Evolutionary conservation across 2,888 invertebrate species (phyloP), one percentile per base, ranked within the genome.

Genomic region (Callyntrura guangdongensis): DNA sequence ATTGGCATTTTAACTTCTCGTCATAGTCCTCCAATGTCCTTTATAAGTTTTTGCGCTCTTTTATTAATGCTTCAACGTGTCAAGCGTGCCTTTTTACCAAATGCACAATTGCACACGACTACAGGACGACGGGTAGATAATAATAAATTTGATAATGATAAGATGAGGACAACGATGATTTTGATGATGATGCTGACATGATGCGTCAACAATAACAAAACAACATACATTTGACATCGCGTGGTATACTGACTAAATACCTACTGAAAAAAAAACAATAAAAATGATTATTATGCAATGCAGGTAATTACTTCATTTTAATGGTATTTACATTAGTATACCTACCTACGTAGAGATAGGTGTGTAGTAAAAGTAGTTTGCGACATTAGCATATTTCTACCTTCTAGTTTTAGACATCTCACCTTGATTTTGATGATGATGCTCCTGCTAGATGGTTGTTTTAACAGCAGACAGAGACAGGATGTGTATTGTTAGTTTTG

Each of bases 241-340:
- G 6, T 14, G n/a, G 61, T 20, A n/a, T 8, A n/a, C 67, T 69
- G 12, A 47, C 47, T 72, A 69, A 69, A 69, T 72, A 17, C 72
- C 72, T 72, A 72, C 45, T 17, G 17, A 36, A 64, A 36, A 36
- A 64, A 36, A 72, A 72, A 72, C 72, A 72, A 72, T 72, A 72
- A 81, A 81, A 56, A 27, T 20, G n/a, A 69, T 87, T 81, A 53
- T 87, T 81, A 87, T 87, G 87, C 87, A 87, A 87, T 59, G 81
- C 87, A 87, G 81, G 87, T 87, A 87, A 87, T 87, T 87, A 87
- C 87, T 67, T 79, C 69, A 72, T 72, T 36, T 72, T 72, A 72
- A 72, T 72, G 47, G 45, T 72, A 47, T 72, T 72, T 72, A 45
- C 72, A 72, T 72, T 72, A 72, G n/a, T 45, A 36, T 36, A 36